Percentiles rank a stretch among this genome's conserved stretches.
Conservation (phyloP, 2,797 vertebrate species). For the Rhinogobio ventralis region DNA sequence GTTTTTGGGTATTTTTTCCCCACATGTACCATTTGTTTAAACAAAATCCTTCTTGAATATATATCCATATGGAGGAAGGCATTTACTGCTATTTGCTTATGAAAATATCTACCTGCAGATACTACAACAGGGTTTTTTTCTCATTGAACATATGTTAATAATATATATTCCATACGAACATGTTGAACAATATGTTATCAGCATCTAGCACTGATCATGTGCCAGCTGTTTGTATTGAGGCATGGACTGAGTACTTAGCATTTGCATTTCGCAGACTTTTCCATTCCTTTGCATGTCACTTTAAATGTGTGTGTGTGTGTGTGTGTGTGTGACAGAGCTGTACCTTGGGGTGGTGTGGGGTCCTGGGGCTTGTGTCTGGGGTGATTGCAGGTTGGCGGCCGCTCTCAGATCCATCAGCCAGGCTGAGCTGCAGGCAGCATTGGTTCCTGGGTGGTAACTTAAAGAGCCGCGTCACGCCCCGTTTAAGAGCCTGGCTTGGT, state of each 20-base stretch:
- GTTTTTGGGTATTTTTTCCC: background rate
- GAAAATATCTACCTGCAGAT: slow-evolving; percentile 61
- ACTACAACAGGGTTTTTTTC: slow-evolving; percentile 40
- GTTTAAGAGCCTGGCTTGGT: slow-evolving; percentile 50
- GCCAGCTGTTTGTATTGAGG: slow-evolving; percentile 30
- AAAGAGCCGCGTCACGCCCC: slow-evolving; percentile 55
- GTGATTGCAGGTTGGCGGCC: slow-evolving; percentile 35
- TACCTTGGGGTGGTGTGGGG: slow-evolving; percentile 21
- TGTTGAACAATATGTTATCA: slow-evolving; percentile 59
- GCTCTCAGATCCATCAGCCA: slow-evolving; percentile 50
- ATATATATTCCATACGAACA: slow-evolving; percentile 70
- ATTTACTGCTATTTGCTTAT: slow-evolving; percentile 64
- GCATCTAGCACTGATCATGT: slow-evolving; percentile 48
- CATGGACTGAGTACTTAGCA: background rate
- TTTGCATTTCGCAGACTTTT: slow-evolving; percentile 20
- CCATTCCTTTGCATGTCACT: slow-evolving; percentile 12
- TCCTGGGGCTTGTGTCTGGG: slow-evolving; percentile 32
- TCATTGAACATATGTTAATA: slow-evolving; percentile 67
- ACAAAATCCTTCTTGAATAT: slow-evolving; percentile 56
- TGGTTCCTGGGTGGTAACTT: slow-evolving; percentile 63
- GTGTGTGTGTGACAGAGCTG: slow-evolving; percentile 31
- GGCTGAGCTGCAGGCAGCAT: slow-evolving; percentile 39
- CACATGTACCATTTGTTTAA: slow-evolving; percentile 51
- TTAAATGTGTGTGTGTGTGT: slow-evolving; percentile 29
- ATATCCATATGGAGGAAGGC: slow-evolving; percentile 62